Evolutionary conservation across 2,113 vertebrate species (phyloP).

Genomic region (Telmatochromis sp.): DNA sequence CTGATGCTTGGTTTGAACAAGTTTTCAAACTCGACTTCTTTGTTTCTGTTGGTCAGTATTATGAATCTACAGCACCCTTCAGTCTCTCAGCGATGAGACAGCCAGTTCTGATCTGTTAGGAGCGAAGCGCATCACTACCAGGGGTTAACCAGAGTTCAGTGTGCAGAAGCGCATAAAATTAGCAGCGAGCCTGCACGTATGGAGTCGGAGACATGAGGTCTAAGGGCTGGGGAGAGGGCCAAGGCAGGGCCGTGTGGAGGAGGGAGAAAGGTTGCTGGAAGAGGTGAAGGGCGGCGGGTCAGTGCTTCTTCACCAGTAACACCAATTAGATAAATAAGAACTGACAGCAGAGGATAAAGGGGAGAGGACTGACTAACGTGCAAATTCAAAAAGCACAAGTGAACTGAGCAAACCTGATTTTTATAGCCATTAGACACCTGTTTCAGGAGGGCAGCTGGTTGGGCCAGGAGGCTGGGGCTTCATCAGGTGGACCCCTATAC

Average conservation of each 20-base stretch:
- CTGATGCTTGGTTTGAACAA: not conserved
- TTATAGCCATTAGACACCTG: conserved; percentile 67
- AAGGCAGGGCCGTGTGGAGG: not conserved
- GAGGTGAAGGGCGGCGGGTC: conserved; percentile 51
- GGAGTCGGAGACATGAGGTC: conserved; percentile 43
- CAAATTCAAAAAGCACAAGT: conserved; percentile 34
- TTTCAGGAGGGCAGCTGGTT: conserved; percentile 35
- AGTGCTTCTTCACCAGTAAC: conserved; percentile 65
- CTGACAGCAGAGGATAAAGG: conserved; percentile 72
- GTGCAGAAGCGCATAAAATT: conserved; percentile 53
- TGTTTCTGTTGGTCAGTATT: not conserved
- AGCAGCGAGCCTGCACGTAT: conserved; percentile 25
- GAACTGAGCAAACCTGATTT: conserved; percentile 43
- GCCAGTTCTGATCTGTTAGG: conserved; percentile 21
- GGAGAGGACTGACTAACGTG: conserved; percentile 47
- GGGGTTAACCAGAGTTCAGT: conserved; percentile 61
- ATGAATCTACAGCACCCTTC: not conserved
- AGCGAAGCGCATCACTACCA: conserved; percentile 22
- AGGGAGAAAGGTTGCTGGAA: conserved; percentile 8
- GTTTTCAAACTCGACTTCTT: not conserved
- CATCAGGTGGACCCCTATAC: conserved; percentile 40
- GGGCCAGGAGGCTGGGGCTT: conserved; percentile 22
- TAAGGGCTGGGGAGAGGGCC: conserved; percentile 16
- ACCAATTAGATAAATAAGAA: conserved; percentile 76
- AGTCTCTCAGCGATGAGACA: not conserved